Evolutionary conservation across 2,797 vertebrate genomes (phyloP), one percentile per base, ranked within the genome.

Genomic region (Pygocentrus nattereri): DNA sequence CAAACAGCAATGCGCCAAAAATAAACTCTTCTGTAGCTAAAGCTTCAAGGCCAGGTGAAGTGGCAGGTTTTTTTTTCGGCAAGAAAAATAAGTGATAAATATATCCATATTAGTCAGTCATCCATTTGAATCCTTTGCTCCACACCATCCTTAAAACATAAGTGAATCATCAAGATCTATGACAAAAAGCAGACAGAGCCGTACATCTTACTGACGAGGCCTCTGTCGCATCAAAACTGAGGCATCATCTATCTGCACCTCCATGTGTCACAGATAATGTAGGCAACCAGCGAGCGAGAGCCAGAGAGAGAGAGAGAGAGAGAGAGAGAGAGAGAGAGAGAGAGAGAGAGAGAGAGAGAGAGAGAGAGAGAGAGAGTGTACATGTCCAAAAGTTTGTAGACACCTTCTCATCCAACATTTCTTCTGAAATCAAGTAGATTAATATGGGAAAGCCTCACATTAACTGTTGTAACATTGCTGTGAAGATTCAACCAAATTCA

Each of bases 181-280:
- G 19, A 68, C 19, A n/a, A 81, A 68, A 50, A 15, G 4, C 23
- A n/a, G 3, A n/a, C 58, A 65, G 58, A 27, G 4, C 44, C 1
- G 58, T 64, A 64, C 78, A 58, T 50, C 34, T 69, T 38, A 52
- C 31, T 56, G 49, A 73, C 47, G 61, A 61, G 18, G 34, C 30
- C 58, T 56, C 50, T 2, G 7, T 61, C 72, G 50, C 25, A 65
- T 70, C 73, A 76, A 27, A n/a, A 61, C 54, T 27, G n/a, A 81
- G 41, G 62, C 44, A 11, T 76, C 80, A 71, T 76, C 79, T 59
- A n/a, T 75, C 54, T 59, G 21, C 64, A 65, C 78, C 62, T 68
- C 61, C 38, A n/a, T 56, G 78, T 80, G 59, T 74, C 71, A 80
- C 78, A 27, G 70, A 80, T 65, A n/a, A 54, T 34, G 6, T 65